A percentile compares a stretch with the other conserved stretches of the same genome.
Conservation (phyloP, 2,797 vertebrate species). For the Pseudotriccus pelzelni region DNA sequence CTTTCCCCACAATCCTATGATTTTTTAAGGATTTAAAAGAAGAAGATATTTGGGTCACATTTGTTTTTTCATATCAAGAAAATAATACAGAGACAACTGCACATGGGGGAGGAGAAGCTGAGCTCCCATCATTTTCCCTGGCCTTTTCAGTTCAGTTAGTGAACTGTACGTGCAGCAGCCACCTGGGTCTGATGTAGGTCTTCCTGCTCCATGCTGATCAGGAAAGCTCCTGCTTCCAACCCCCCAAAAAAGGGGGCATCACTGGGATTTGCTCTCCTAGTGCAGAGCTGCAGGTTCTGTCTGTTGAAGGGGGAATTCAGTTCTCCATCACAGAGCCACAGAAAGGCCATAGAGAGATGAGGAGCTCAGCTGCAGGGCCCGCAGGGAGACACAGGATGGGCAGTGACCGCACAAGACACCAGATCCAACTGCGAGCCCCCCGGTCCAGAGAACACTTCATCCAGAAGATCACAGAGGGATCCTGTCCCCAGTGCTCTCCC, state of each 20-base stretch:
- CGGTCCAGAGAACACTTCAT: background rate
- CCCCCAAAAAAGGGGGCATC: background rate
- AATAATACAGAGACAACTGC: background rate
- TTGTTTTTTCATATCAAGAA: background rate
- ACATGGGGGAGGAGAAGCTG: background rate
- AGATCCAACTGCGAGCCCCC: background rate
- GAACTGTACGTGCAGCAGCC: rapidly evolving
- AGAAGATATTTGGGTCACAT: background rate
- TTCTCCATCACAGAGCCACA: background rate
- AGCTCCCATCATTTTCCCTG: background rate
- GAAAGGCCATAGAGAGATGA: background rate
- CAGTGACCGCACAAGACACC: background rate
- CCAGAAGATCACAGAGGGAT: background rate
- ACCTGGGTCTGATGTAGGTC: background rate
- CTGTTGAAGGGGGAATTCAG: background rate
- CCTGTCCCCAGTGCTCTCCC: background rate
- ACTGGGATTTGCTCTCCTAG: background rate
- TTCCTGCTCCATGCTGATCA: background rate
- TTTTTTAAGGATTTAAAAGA: background rate
- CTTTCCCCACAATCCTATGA: background rate
- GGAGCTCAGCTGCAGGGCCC: background rate
- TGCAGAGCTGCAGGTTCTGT: background rate
- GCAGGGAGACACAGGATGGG: background rate
- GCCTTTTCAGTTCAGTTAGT: background rate
- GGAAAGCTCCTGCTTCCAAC: background rate